Conservation (phyloP, 2,113 vertebrate species). For the Brienomyrus brachyistius region DNA sequence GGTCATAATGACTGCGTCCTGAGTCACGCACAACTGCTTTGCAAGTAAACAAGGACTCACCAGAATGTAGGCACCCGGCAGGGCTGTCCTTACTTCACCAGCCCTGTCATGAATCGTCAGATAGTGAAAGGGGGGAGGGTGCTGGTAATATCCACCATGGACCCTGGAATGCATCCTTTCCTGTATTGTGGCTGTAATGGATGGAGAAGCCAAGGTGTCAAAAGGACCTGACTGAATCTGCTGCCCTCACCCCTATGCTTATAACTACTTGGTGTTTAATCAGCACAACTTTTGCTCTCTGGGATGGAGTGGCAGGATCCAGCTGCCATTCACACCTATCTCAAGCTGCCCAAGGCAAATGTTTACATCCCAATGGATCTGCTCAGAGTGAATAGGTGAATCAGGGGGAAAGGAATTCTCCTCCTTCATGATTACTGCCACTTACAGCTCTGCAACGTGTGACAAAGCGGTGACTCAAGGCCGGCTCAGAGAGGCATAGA, state of each 20-base stretch:
- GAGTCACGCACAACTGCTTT: conserved; percentile 64
- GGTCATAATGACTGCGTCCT: conserved; percentile 50
- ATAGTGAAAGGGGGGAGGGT: conserved; percentile 33
- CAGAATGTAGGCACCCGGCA: conserved; percentile 23
- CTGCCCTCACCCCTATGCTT: background rate
- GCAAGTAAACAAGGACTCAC: conserved; percentile 47
- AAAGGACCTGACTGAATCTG: conserved; percentile 25
- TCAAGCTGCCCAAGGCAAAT: conserved; percentile 37
- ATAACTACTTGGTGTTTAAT: background rate
- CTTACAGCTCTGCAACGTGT: conserved; percentile 43
- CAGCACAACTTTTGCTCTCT: background rate
- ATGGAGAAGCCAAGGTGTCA: conserved; percentile 50
- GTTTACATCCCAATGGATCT: conserved; percentile 48
- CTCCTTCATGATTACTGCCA: conserved; percentile 48
- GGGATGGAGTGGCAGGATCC: background rate
- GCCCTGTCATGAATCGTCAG: background rate
- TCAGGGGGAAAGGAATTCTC: conserved; percentile 44
- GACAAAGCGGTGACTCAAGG: conserved; percentile 33
- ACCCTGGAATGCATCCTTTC: conserved; percentile 67
- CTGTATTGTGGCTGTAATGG: conserved; percentile 61
- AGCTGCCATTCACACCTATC: background rate
- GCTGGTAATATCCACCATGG: conserved; percentile 51
- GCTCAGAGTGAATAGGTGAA: conserved; percentile 52
- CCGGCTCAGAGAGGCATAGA: conserved; percentile 36
- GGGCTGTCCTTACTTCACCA: background rate